phyloP scores from a whole-genome alignment of 2,888 invertebrate genomes.

The Argynnis bischoffii region DNA sequence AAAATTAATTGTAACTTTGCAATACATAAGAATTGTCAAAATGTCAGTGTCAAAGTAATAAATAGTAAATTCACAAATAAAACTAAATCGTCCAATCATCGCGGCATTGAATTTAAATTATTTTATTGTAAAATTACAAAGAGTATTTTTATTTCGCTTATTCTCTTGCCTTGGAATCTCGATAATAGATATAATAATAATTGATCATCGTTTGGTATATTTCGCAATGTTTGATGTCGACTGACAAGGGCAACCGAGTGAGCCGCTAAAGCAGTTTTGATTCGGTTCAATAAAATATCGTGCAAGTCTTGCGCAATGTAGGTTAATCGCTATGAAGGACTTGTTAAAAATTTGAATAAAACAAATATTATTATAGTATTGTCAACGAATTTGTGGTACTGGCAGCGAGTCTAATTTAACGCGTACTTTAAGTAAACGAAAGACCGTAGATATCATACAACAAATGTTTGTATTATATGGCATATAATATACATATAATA shows the following conservation, averaged over 20 bases:
- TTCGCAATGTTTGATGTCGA: slow-evolving; percentile 58
- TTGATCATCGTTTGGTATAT: slow-evolving; percentile 61
- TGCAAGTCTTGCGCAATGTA: slow-evolving; percentile 59
- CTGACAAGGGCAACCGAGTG: slow-evolving; percentile 60
- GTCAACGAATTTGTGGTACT: not conserved
- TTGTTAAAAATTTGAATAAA: slow-evolving; percentile 42
- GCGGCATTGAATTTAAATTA: slow-evolving; percentile 17
- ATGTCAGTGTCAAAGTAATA: slow-evolving; percentile 21
- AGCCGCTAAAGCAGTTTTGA: slow-evolving; percentile 59
- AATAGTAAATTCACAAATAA: slow-evolving; percentile 8
- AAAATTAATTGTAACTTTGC: slow-evolving; percentile 11
- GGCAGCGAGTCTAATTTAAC: too few relatives aligned
- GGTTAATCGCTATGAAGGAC: slow-evolving; percentile 74
- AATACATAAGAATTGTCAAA: slow-evolving; percentile 6
- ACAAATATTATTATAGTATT: slow-evolving; percentile 15
- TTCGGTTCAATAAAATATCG: slow-evolving; percentile 67
- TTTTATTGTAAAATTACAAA: slow-evolving; percentile 33
- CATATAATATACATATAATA: too few relatives aligned
- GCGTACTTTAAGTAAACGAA: too few relatives aligned
- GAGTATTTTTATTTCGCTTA: slow-evolving; percentile 42
- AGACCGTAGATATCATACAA: too few relatives aligned
- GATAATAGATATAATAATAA: slow-evolving; percentile 57
- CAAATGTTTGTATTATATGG: too few relatives aligned
- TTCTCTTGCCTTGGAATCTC: slow-evolving; percentile 53
- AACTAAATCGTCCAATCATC: slow-evolving; percentile 17